Evolutionary conservation across 1,140 invertebrate species (phyloP).

Genomic region (Drosophila seguyi): DNA sequence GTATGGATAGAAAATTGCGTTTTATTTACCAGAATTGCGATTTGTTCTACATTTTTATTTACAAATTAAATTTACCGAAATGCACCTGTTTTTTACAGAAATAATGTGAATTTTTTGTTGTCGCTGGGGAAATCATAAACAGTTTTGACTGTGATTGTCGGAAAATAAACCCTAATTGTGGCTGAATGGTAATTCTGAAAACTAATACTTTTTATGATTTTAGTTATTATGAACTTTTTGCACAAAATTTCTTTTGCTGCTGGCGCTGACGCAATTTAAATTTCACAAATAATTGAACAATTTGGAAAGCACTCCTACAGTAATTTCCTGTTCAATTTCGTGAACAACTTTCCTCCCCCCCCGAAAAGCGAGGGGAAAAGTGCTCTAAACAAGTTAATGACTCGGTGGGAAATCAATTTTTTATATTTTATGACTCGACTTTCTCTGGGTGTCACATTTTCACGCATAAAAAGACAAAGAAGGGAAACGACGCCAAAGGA

Average conservation of each 20-base stretch:
- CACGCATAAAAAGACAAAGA: constrained; percentile 42
- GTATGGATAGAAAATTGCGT: constrained; percentile 40
- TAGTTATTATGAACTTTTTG: constrained; percentile 3
- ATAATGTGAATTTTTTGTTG: constrained; percentile 8
- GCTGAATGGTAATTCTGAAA: constrained; percentile 10
- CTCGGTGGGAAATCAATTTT: constrained; percentile 79
- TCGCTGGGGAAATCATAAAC: constrained; percentile 40
- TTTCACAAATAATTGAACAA: constrained; percentile 53
- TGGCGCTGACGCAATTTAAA: constrained; percentile 23
- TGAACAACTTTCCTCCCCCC: neutral
- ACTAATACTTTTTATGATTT: constrained; percentile 26
- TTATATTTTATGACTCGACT: constrained; percentile 64
- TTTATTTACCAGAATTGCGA: constrained; percentile 48
- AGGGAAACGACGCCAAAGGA: constrained; percentile 20
- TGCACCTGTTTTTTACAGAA: neutral
- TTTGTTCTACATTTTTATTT: constrained; percentile 14
- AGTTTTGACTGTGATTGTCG: constrained; percentile 14
- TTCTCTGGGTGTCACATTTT: constrained; percentile 49
- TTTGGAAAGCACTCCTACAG: constrained; percentile 15
- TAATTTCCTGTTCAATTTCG: constrained; percentile 26
- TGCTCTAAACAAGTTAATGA: constrained; percentile 73
- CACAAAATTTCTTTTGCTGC: constrained; percentile 2
- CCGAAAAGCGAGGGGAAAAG: neutral
- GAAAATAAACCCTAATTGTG: constrained; percentile 22
- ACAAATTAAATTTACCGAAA: constrained; percentile 33